phyloP scores from a whole-genome alignment of 2,797 vertebrate genomes.

The Anableps anableps region DNA sequence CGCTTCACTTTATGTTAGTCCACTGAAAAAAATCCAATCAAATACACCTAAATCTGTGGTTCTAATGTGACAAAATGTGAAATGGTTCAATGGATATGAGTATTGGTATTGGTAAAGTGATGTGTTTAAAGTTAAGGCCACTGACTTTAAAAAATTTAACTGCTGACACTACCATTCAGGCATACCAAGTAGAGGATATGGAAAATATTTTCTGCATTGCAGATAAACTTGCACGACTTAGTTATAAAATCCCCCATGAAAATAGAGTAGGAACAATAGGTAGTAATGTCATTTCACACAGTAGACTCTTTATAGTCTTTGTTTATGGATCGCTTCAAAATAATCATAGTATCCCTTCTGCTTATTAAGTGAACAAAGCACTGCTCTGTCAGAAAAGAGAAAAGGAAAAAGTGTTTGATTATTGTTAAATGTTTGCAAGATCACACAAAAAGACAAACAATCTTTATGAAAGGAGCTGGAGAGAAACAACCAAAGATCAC shows the following conservation, averaged over 20 bases:
- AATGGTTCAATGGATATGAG: not conserved
- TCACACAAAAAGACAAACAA: not conserved
- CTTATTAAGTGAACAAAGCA: not conserved
- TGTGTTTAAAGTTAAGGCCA: not conserved
- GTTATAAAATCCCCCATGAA: not conserved
- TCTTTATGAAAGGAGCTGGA: conserved; percentile 4
- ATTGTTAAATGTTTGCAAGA: not conserved
- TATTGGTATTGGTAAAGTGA: not conserved
- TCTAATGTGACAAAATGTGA: not conserved
- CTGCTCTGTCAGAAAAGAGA: not conserved
- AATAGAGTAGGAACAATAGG: not conserved
- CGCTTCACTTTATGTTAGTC: too few species aligned
- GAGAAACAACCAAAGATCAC: conserved; percentile 3
- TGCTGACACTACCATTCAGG: not conserved
- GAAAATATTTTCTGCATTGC: conserved; percentile 1
- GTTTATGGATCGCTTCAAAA: not conserved
- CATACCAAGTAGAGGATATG: not conserved
- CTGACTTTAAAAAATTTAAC: not conserved
- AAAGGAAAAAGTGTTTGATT: not conserved
- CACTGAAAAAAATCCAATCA: not conserved
- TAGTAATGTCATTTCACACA: not conserved
- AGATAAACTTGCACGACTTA: not conserved
- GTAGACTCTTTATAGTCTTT: not conserved
- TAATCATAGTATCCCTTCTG: not conserved
- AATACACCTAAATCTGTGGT: not conserved